A percentile compares a stretch with the other conserved stretches of the same genome.
Evolutionary conservation across 2,888 invertebrate genomes (phyloP).

Genomic region (Elegia similella): DNA sequence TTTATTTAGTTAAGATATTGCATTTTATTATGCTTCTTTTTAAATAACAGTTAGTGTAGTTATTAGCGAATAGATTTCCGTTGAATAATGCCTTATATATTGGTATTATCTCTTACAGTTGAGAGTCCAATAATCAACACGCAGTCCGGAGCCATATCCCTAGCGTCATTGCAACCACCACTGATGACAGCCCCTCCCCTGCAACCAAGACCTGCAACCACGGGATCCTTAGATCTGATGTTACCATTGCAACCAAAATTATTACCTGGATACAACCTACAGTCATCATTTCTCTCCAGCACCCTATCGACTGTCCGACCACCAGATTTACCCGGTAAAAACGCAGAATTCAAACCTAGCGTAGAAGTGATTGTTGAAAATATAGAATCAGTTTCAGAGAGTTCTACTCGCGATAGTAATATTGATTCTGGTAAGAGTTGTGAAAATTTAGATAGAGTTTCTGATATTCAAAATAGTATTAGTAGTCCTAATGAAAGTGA

Average conservation of each 20-base stretch:
- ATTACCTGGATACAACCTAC: slow-evolving; percentile 80
- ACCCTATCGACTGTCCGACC: slow-evolving; percentile 76
- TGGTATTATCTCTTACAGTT: slow-evolving; percentile 68
- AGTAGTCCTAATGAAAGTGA: slow-evolving; percentile 44
- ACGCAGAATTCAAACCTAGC: slow-evolving; percentile 53
- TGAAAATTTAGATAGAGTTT: slow-evolving; percentile 49
- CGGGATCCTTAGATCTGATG: slow-evolving; percentile 85
- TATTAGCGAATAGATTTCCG: background rate
- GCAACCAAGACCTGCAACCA: slow-evolving; percentile 87
- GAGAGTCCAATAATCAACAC: slow-evolving; percentile 79
- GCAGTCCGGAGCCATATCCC: slow-evolving; percentile 70
- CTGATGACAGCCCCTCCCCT: slow-evolving; percentile 81
- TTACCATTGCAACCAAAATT: slow-evolving; percentile 88
- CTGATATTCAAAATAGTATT: slow-evolving; percentile 42
- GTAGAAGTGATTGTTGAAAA: slow-evolving; percentile 66
- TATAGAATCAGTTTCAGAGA: slow-evolving; percentile 44
- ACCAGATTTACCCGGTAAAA: slow-evolving; percentile 47
- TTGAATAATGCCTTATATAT: slow-evolving; percentile 11
- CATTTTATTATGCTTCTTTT: too few relatives aligned
- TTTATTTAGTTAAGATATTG: too few relatives aligned
- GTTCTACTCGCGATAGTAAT: slow-evolving; percentile 32
- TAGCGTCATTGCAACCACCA: slow-evolving; percentile 79
- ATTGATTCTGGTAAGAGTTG: slow-evolving; percentile 42
- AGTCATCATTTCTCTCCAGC: slow-evolving; percentile 73
- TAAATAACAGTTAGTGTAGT: background rate